Evolutionary conservation across 2,797 vertebrate species (phyloP), one percentile per base, ranked within the genome.

Genomic region (Melanogrammus aeglefinus): DNA sequence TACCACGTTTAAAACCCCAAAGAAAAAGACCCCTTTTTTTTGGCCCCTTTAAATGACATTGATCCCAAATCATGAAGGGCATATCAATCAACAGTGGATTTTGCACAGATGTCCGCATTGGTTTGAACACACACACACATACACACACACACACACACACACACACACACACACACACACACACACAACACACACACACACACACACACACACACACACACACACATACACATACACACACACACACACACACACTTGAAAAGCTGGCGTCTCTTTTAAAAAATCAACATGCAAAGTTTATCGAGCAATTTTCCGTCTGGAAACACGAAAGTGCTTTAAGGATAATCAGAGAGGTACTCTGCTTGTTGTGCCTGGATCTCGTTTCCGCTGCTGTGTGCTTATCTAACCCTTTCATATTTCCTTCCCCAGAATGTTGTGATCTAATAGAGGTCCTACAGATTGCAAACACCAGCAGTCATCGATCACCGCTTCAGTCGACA

Each of bases 271-370:
- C 44, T n/a, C 63, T 66, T 66, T 66, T 66, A 84, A 81, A 85
- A 63, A 70, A 82, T 86, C 79, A 76, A 66, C 66, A 75, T 0
- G 31, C 75, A 82, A 57, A 57, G 16, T 57, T 85, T 92, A 81
- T 39, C 72, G 74, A 81, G 76, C 79, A 83, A 86, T 90, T 88
- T 88, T 76, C 77, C 57, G 80, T 87, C 85, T 88, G 80, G 86
- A 85, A 89, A 85, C 77, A 81, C 84, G 77, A 89, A 83, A 75
- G 82, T 71, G 77, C 44, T 80, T 75, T 66, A 44, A 86, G 76
- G 82, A 81, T 75, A 66, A 74, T 35, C 63, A 47, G 44, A 14
- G 2, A 47, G 44, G 44, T 47, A 14, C 44, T 57, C 51, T 1
- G 51, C 16, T 57, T 6, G 51, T 57, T 57, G 14, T 21, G 18